Conservation (phyloP, 1,140 invertebrate species). For the Calliphora vicina region DNA sequence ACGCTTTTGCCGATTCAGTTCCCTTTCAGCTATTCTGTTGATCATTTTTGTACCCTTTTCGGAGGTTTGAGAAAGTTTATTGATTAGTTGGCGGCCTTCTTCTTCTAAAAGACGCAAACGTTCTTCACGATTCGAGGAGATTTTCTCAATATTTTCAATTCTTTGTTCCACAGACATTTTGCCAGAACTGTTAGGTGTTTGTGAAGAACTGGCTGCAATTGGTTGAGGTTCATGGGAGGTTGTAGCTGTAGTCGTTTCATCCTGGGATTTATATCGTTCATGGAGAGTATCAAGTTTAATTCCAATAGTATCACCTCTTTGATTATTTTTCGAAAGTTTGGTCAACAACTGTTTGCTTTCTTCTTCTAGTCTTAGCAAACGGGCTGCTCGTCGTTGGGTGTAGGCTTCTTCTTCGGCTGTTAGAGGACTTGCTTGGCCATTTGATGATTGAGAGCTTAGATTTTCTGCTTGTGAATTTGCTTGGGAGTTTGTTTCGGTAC, state of each 20-base stretch:
- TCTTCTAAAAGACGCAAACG: conserved; percentile 75
- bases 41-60: conserved; percentile 64
- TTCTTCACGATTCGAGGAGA: conserved; percentile 68
- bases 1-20: conserved; percentile 44
- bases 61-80: conserved; percentile 66
- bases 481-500: background rate
- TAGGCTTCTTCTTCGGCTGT: conserved; percentile 64
- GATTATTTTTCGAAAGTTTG: conserved; percentile 49
- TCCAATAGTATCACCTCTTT: conserved; percentile 58
- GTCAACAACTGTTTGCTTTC: conserved; percentile 50
- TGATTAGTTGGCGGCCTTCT: conserved; percentile 73
- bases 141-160: conserved; percentile 63
- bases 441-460: background rate
- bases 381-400: conserved; percentile 66
- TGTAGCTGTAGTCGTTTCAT: conserved; percentile 36
- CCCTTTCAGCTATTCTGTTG: conserved; percentile 54
- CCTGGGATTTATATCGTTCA: conserved; percentile 43
- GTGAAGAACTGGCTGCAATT: conserved; percentile 41
- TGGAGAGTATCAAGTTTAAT: conserved; percentile 46
- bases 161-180: conserved; percentile 57
- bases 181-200: conserved; percentile 33
- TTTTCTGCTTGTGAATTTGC: background rate
- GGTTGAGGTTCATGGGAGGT: conserved; percentile 45
- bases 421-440: conserved; percentile 42
- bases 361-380: conserved; percentile 53